Percentiles rank a stretch among this genome's conserved stretches.
These are phyloP conservation scores for Oncopodura yosiiana DNA, from an alignment of 1,140 invertebrate genomes.

Conservation along the genomic window DNA sequence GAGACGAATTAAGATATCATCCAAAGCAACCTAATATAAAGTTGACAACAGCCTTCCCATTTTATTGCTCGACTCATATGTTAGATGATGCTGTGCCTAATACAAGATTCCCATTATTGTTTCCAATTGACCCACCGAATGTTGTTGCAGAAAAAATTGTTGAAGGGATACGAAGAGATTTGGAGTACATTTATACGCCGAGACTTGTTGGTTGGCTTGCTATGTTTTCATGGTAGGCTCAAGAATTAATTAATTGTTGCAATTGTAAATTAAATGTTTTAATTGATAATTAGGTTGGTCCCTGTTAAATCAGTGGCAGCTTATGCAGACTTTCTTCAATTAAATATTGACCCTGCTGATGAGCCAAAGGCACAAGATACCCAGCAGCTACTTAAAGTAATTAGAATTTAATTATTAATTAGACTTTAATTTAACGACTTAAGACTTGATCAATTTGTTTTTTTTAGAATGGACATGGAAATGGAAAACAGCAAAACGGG, in stretches of 20 bases:
- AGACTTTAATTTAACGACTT: not conserved
- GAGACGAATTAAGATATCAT: slow-evolving; percentile 31
- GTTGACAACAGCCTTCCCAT: slow-evolving; percentile 31
- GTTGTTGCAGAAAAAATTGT: slow-evolving; percentile 24
- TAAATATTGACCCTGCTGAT: slow-evolving; percentile 21
- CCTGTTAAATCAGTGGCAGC: slow-evolving; percentile 23
- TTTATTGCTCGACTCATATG: slow-evolving; percentile 34
- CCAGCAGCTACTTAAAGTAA: slow-evolving; percentile 4
- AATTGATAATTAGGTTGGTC: slow-evolving; percentile 17
- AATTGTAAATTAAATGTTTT: not conserved
- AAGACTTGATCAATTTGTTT: too few species aligned
- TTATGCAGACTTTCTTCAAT: slow-evolving; percentile 23
- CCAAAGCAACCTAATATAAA: slow-evolving; percentile 29
- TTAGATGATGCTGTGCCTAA: slow-evolving; percentile 27
- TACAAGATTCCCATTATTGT: slow-evolving; percentile 30
- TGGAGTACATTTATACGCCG: slow-evolving; percentile 33
- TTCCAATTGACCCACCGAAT: slow-evolving; percentile 30
- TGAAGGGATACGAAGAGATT: slow-evolving; percentile 25
- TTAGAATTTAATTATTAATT: not conserved
- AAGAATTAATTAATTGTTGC: not conserved
- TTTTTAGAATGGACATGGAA: too few species aligned
- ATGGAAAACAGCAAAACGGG: too few species aligned
- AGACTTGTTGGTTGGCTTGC: slow-evolving; percentile 31
- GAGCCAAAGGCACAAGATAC: not conserved
- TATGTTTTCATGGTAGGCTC: slow-evolving; percentile 33